Evolutionary conservation across 2,888 invertebrate genomes (phyloP), one percentile per base, ranked within the genome.

Genomic region (Phasia obesa): DNA sequence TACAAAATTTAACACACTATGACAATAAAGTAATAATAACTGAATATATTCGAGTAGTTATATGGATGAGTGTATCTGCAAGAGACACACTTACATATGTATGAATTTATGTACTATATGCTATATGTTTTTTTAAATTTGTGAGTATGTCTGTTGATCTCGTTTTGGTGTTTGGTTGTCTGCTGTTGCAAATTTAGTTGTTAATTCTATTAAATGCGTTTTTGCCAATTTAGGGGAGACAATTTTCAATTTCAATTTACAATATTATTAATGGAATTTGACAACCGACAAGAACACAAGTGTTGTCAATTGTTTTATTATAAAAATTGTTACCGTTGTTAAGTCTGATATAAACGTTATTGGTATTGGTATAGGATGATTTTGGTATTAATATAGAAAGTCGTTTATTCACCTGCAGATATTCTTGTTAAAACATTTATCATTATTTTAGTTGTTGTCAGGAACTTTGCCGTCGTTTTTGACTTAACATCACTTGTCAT

Each of bases 181-280:
- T 31, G 69, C 44, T 69, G 21, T 77, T 70, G 67, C 31, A 62
- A 78, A 78, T 81, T 77, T 73, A 64, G 81, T 57, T 81, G 57
- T 73, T 64, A 81, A 73, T 78, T 78, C 64, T 38, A 31, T 65
- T 75, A 60, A 83, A 83, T 60, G 60, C 4, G 17, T 60, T 71
- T 79, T 83, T 62, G 25, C 19, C 19, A 74, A 71, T 65, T 77
- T 62, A 25, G 78, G 77, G 78, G 44, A 78, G 70, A 79, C 79
- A 79, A 75, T 60, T 75, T 75, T 17, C 55, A 59, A 70, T 75
- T 75, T 53, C 42, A 70, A 25, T 55, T 75, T 70, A 11, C 17
- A 38, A 75, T 60, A 75, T 71, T 59, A 59, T 23, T 75, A 60
- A 65, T 71, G 27, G 65, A 31, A 70, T 64, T 69, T 79, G 73